These are phyloP conservation scores for Monomorium pharaonis DNA, from an alignment of 1,140 invertebrate genomes.

Conservation along the genomic window DNA sequence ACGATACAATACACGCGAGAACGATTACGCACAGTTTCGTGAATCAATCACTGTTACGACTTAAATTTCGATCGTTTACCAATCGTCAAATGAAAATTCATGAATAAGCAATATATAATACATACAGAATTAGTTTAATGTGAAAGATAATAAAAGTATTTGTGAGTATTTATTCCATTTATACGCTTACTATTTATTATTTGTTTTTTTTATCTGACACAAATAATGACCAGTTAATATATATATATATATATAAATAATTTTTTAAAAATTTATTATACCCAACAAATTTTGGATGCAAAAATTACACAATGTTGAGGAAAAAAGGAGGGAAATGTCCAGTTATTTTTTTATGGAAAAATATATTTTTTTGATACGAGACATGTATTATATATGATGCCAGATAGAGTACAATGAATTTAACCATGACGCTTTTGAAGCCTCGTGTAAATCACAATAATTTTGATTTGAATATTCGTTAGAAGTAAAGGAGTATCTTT, in stretches of 20 bases:
- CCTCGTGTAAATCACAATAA: not conserved
- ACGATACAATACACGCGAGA: conserved; percentile 19
- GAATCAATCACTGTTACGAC: conserved; percentile 11
- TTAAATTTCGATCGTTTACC: not conserved
- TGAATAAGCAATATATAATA: not conserved
- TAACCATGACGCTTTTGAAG: conserved; percentile 8
- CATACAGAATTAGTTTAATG: not conserved
- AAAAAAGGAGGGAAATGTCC: not conserved
- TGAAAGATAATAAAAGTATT: not conserved
- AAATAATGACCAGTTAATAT: not conserved
- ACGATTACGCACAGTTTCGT: conserved; percentile 16
- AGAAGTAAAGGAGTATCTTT: not conserved
- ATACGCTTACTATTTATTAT: not conserved
- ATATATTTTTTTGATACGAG: not conserved
- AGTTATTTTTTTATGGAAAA: not conserved
- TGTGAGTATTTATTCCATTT: not conserved
- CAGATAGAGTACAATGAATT: not conserved
- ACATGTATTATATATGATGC: not conserved
- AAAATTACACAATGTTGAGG: not conserved
- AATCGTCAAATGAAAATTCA: not conserved
- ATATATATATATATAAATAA: not conserved
- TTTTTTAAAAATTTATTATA: not conserved
- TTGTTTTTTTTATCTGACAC: not conserved
- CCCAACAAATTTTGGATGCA: not conserved
- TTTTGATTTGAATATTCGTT: not conserved